These are phyloP conservation scores for Poicephalus meyeri DNA, from an alignment of 2,113 vertebrate genomes.

Conservation along the genomic window DNA sequence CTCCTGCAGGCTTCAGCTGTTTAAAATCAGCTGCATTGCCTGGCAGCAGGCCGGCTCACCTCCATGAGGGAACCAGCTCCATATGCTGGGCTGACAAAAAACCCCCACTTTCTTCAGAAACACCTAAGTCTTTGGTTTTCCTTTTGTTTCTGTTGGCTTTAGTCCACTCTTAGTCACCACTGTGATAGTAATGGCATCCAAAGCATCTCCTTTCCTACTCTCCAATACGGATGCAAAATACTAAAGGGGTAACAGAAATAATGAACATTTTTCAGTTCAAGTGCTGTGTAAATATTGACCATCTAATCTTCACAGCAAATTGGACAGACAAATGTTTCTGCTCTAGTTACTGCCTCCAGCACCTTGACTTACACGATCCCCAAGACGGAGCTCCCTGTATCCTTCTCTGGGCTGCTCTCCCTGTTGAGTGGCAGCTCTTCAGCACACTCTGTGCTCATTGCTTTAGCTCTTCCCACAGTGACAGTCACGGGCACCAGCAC, in stretches of 20 bases:
- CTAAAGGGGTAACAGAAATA: background rate
- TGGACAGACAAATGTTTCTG: background rate
- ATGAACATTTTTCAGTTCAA: background rate
- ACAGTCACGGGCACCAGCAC: background rate
- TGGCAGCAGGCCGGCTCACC: background rate
- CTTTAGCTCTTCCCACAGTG: background rate
- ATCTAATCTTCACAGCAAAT: background rate
- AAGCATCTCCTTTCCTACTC: background rate
- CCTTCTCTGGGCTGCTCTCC: background rate
- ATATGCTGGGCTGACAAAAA: background rate
- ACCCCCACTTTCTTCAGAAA: background rate
- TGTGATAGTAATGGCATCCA: background rate
- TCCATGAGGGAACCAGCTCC: background rate
- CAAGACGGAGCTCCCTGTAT: background rate
- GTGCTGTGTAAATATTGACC: background rate
- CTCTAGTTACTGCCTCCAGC: background rate
- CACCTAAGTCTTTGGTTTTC: background rate
- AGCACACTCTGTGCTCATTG: background rate
- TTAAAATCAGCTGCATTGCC: background rate
- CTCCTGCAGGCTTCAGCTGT: background rate
- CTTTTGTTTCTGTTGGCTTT: slow-evolving; percentile 7
- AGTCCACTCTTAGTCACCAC: background rate
- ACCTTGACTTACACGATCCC: background rate
- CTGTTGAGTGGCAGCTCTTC: background rate
- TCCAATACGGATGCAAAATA: background rate